Percentiles rank a stretch among this genome's conserved stretches.
These are phyloP conservation scores for Rallus limicola DNA, from an alignment of 2,113 vertebrate species.

Conservation along the genomic window DNA sequence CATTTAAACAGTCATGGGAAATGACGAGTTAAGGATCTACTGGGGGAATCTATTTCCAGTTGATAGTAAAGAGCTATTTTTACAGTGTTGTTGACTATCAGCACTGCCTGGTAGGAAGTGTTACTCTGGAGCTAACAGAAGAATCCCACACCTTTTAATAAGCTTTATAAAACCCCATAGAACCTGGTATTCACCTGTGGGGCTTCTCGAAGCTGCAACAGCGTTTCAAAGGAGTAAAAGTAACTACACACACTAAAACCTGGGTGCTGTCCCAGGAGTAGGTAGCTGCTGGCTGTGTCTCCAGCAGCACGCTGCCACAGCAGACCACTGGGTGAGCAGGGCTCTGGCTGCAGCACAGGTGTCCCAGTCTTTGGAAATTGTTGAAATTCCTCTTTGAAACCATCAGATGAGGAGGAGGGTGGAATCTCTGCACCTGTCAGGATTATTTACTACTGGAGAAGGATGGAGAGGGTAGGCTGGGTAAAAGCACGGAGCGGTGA, in stretches of 20 bases:
- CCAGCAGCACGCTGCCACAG: neutral
- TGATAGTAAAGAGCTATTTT: slow-evolving; percentile 14
- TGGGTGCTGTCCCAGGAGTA: slow-evolving; percentile 61
- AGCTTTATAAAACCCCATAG: neutral
- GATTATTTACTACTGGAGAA: slow-evolving; percentile 69
- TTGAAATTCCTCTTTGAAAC: slow-evolving; percentile 70
- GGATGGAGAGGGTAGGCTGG: slow-evolving; percentile 35
- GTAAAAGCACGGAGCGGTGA: neutral
- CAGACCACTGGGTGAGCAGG: neutral
- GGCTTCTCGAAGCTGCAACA: slow-evolving; percentile 12
- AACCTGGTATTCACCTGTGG: slow-evolving; percentile 59
- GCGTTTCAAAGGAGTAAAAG: slow-evolving; percentile 59
- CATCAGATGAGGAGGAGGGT: slow-evolving; percentile 30
- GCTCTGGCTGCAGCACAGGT: slow-evolving; percentile 72
- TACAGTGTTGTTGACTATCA: neutral
- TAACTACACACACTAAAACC: slow-evolving; percentile 15
- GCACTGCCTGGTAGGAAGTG: neutral
- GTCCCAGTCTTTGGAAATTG: slow-evolving; percentile 70
- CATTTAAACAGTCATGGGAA: neutral
- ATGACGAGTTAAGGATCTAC: neutral
- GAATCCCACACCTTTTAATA: slow-evolving; percentile 5
- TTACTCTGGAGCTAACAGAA: neutral
- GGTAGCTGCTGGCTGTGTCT: slow-evolving; percentile 40
- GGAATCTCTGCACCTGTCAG: slow-evolving; percentile 71
- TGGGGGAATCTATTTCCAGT: neutral